phyloP scores from a whole-genome alignment of 2,797 vertebrate species.

The Vespertilio murinus region DNA sequence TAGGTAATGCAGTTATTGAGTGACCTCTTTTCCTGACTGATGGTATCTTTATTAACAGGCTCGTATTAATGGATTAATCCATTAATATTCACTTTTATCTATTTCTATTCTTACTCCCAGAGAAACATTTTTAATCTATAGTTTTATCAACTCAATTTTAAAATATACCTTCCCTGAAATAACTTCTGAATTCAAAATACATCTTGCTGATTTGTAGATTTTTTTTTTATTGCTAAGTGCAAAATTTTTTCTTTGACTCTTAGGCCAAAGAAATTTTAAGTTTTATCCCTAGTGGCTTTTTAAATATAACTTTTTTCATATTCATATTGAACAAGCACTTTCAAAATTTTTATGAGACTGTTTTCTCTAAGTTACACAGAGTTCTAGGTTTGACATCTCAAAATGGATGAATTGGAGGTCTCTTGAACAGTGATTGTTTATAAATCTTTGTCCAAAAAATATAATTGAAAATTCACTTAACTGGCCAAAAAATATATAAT shows the following conservation, averaged over 20 bases:
- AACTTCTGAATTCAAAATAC: conserved; percentile 29
- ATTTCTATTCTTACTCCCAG: neutral
- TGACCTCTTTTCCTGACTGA: neutral
- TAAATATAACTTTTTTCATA: neutral
- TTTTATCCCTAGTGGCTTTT: neutral
- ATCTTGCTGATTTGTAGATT: neutral
- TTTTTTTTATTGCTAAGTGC: conserved; percentile 7
- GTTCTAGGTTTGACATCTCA: conserved; percentile 44
- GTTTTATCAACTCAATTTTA: conserved; percentile 31
- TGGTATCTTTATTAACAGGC: neutral
- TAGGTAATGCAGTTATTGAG: conserved; percentile 72
- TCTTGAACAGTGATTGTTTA: neutral
- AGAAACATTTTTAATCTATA: neutral
- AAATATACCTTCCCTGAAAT: neutral
- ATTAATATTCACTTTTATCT: neutral
- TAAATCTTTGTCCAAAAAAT: neutral
- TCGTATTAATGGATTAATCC: neutral
- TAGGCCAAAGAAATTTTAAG: neutral
- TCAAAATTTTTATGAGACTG: neutral
- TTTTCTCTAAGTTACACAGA: neutral
- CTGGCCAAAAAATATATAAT: neutral
- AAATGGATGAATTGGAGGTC: neutral
- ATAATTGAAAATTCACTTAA: neutral
- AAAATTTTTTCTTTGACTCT: neutral
- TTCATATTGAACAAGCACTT: neutral